Evolutionary conservation across 2,113 vertebrate species (phyloP).

Genomic region (mouse (Mus musculus)): GRCm39 chr1:108307501-108308000

Average conservation of each 20-base stretch:
- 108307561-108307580: too few relatives aligned
- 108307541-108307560: not conserved
- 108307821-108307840: too few relatives aligned
- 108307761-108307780: not conserved
- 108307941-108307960: too few relatives aligned
- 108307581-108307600: not conserved
- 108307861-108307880: too few relatives aligned
- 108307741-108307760: not conserved
- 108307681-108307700: not conserved
- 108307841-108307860: too few relatives aligned
- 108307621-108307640: not conserved
- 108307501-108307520: not conserved
- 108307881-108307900: too few relatives aligned
- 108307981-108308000: too few relatives aligned
- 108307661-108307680: not conserved
- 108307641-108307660: not conserved
- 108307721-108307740: not conserved
- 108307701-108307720: not conserved
- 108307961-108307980: too few relatives aligned
- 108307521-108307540: not conserved
- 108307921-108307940: too few relatives aligned
- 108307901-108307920: too few relatives aligned
- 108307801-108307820: not conserved
- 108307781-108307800: not conserved
- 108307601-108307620: too few relatives aligned